Evolutionary conservation across 2,888 invertebrate species (phyloP).

Genomic region (Deroplatys truncata): DNA sequence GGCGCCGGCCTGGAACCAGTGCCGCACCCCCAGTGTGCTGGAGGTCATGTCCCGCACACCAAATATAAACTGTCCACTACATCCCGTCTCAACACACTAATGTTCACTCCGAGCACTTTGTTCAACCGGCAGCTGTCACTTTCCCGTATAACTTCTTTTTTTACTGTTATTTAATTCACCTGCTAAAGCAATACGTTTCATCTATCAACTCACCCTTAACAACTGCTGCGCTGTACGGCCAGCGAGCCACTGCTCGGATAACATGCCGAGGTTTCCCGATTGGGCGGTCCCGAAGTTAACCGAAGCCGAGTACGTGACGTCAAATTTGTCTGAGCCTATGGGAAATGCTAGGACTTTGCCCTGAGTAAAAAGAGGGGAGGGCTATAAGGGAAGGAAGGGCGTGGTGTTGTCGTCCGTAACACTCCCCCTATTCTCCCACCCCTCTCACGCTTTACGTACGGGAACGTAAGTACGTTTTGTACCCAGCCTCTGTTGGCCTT

Average conservation of each 20-base stretch:
- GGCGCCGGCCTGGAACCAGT: constrained; percentile 21
- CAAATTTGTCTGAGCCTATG: constrained; percentile 23
- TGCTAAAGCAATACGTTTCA: background rate
- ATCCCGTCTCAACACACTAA: background rate
- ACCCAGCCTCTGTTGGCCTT: constrained; percentile 25
- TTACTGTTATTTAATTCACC: background rate
- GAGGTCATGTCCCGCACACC: constrained; percentile 28
- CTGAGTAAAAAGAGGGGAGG: constrained; percentile 22
- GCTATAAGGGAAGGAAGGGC: constrained; percentile 27
- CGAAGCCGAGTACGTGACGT: constrained; percentile 26
- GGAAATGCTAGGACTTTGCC: constrained; percentile 23
- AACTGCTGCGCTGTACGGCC: constrained; percentile 1
- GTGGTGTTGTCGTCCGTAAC: constrained; percentile 24
- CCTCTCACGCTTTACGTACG: background rate
- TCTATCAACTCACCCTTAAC: background rate
- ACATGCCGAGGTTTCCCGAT: constrained; percentile 14
- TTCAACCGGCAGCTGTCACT: background rate
- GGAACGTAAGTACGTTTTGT: constrained; percentile 18
- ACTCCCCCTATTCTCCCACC: constrained; percentile 14
- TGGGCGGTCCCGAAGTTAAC: constrained; percentile 9
- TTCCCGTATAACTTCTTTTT: background rate
- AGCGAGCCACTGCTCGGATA: constrained; percentile 5
- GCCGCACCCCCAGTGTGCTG: constrained; percentile 28
- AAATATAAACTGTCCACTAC: background rate
- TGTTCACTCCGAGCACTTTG: background rate